phyloP scores from a whole-genome alignment of 2,113 vertebrate genomes.

The Bubo blakistoni region DNA sequence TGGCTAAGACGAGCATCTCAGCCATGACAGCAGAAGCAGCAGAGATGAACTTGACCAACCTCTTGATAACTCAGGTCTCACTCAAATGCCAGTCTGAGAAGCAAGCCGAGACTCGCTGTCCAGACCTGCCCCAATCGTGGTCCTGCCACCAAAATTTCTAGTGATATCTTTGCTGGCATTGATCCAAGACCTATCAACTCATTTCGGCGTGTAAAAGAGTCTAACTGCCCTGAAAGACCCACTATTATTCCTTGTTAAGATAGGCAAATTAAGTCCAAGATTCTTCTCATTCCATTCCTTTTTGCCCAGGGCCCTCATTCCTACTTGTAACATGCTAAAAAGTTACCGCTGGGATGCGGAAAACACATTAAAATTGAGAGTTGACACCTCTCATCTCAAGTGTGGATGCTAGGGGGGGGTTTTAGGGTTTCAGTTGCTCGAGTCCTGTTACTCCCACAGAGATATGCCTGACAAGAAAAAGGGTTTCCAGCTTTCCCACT shows the following conservation, averaged over 20 bases:
- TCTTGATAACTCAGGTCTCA: neutral
- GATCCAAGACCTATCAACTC: neutral
- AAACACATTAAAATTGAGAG: neutral
- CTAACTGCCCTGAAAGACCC: neutral
- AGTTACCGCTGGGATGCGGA: neutral
- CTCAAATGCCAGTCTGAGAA: neutral
- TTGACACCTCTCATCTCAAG: conserved; percentile 4
- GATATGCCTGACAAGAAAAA: neutral
- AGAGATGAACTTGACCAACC: neutral
- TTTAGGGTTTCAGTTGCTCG: neutral
- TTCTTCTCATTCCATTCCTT: neutral
- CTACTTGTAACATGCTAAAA: conserved; percentile 25
- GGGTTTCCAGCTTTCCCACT: neutral
- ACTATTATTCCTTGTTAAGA: neutral
- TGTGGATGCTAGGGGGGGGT: neutral
- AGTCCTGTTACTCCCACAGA: neutral
- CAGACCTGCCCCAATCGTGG: neutral
- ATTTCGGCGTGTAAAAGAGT: neutral
- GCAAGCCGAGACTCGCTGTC: neutral
- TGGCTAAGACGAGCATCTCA: neutral
- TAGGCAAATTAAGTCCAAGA: neutral
- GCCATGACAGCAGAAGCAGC: neutral
- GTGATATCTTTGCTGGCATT: neutral
- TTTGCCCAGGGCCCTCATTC: neutral
- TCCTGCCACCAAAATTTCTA: neutral